Evolutionary conservation across 1,140 invertebrate genomes (phyloP).

Genomic region (Pachypeltis micranthus): DNA sequence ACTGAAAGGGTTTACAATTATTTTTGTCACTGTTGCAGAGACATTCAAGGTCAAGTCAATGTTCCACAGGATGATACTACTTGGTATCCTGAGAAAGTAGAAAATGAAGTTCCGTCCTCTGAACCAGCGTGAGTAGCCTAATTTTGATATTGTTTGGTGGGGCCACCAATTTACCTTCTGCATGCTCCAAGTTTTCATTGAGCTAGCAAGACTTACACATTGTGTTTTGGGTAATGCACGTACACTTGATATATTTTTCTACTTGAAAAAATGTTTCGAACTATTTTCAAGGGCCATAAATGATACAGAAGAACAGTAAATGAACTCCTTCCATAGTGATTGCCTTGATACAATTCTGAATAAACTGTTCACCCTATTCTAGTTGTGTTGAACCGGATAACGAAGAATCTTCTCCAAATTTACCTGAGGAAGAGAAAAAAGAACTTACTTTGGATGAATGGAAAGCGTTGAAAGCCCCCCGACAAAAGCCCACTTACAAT

Average conservation of each 20-base stretch:
- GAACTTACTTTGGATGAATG: slow-evolving; percentile 81
- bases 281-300: too few species aligned
- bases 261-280: neutral
- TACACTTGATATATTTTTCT: neutral
- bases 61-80: slow-evolving; percentile 5
- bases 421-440: slow-evolving; percentile 48
- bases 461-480: slow-evolving; percentile 62
- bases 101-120: neutral
- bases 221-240: neutral
- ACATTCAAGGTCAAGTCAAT: slow-evolving; percentile 9
- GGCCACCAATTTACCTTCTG: neutral
- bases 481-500: slow-evolving; percentile 74
- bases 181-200: neutral
- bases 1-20: neutral
- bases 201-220: neutral
- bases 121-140: neutral
- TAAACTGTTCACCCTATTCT: neutral
- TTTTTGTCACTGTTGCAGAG: slow-evolving; percentile 5
- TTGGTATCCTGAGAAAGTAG: slow-evolving; percentile 21
- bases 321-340: neutral
- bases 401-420: slow-evolving; percentile 32
- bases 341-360: neutral
- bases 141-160: too few species aligned
- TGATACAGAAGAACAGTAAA: too few species aligned
- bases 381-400: slow-evolving; percentile 14